Base-by-base conservation (phyloP, 1,140 invertebrate genomes). In the Trachelipus rathkii region DNA sequence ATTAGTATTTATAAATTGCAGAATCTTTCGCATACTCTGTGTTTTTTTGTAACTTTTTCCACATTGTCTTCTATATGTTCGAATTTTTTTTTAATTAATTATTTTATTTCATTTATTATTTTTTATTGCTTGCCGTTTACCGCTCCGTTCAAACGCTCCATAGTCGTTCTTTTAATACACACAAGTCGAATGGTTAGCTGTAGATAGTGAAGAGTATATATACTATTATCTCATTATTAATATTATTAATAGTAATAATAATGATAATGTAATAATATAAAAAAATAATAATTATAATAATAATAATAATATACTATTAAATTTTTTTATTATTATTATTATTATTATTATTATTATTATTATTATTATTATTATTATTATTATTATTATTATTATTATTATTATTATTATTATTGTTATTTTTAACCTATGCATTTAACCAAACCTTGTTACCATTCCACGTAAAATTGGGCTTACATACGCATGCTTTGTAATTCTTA, bases 41-140 rank as follows among this genome's bases (percentile, higher is more conserved):
- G 75, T 50, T 75, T 77, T 78, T 75, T 75, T 71, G 75, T 74
- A 75, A 78, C 72, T 71, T 74, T 71, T 74, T 78, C 74, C 33
- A 78, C 77, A 78, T 78, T 78, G 77, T 78, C 77, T 78, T 78
- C 77, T 78, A 78, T 78, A 78, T 78, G 77, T 78, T 78, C 23
- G 72, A 67, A 60, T 78, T 69, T 76, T 75, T 71, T 46, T 78
- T 74, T 78, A 60, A 24, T 67, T 43, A 53, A 60, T 23, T 73
- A 60, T 60, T 67, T 43, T 74, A 33, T 23, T 73, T 72, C 68
- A 67, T 46, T 72, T 45, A 72, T 44, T 73, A 67, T 72, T 74
- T 72, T 19, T 74, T 78, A 71, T 46, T n/a, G 74, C 74, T 78
- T 78, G 44, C 71, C 77, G 73, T 75, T 76, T 75, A 76, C 77